A percentile compares a stretch with the other conserved stretches of the same genome.
Conservation (phyloP, 2,888 invertebrate genomes). For the Opisthograptis luteolata region DNA sequence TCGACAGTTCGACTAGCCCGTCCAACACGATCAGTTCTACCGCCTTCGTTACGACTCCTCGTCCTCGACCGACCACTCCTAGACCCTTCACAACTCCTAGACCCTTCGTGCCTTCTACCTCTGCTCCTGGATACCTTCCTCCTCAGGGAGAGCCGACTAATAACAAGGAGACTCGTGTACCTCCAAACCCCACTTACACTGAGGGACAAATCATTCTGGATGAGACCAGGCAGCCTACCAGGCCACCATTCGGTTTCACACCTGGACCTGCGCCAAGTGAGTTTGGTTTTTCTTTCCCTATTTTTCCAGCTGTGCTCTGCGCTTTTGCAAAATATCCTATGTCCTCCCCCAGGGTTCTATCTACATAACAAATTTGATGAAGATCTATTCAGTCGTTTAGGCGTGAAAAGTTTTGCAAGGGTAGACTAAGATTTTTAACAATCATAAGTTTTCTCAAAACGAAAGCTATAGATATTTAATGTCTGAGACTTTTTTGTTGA, state of each 20-base stretch:
- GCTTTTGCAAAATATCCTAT: too few relatives aligned
- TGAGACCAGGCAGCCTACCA: conserved; percentile 42
- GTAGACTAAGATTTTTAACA: too few relatives aligned
- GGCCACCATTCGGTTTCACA: conserved; percentile 33
- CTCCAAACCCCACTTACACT: conserved; percentile 64
- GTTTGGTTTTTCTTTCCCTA: conserved; percentile 42
- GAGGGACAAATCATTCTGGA: conserved; percentile 65
- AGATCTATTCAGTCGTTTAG: too few relatives aligned
- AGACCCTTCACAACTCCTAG: conserved; percentile 55
- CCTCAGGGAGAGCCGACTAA: conserved; percentile 62
- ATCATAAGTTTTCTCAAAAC: too few relatives aligned
- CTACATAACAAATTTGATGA: too few relatives aligned
- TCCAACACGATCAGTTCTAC: conserved; percentile 60
- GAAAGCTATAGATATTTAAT: too few relatives aligned
- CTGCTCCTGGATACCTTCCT: conserved; percentile 74
- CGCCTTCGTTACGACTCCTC: conserved; percentile 49
- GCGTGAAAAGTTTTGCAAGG: too few relatives aligned
- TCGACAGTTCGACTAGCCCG: conserved; percentile 60
- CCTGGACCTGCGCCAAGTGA: conserved; percentile 50
- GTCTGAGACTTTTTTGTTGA: too few relatives aligned
- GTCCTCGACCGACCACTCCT: conserved; percentile 39
- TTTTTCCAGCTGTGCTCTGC: too few relatives aligned
- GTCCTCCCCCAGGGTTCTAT: too few relatives aligned
- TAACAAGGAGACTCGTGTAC: conserved; percentile 63
- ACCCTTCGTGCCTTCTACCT: conserved; percentile 64